Conservation (phyloP, 2,888 invertebrate genomes). For the Drosophila kanekoi region DNA sequence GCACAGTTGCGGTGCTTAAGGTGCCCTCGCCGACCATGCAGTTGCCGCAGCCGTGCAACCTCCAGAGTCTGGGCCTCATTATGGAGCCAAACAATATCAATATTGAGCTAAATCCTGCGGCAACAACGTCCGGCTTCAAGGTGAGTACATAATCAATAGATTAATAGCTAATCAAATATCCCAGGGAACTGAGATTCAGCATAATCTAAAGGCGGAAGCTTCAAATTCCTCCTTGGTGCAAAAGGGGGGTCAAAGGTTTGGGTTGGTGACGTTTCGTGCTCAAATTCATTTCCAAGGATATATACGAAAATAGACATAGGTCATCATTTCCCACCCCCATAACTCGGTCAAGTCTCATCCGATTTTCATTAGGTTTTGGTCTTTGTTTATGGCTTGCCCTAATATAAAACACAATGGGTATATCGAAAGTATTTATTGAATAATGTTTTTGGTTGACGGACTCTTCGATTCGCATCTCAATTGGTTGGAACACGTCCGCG, state of each 20-base stretch:
- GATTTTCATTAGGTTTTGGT: no score
- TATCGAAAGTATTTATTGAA: background rate
- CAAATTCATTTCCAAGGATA: no score
- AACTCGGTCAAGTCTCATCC: no score
- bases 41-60: slow-evolving; percentile 68
- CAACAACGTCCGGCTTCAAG: slow-evolving; percentile 56
- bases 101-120: slow-evolving; percentile 70
- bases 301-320: no score
- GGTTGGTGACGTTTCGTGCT: no score
- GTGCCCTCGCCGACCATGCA: slow-evolving; percentile 72
- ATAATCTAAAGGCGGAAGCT: no score
- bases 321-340: no score
- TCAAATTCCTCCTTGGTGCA: no score
- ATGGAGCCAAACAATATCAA: slow-evolving; percentile 77
- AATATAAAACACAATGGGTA: background rate
- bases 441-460: background rate
- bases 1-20: slow-evolving; percentile 75
- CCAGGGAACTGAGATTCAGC: no score
- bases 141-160: slow-evolving; percentile 47
- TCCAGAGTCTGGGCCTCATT: slow-evolving; percentile 71
- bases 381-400: no score
- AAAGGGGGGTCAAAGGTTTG: no score
- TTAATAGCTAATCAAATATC: background rate
- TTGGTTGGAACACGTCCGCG: background rate
- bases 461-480: background rate